Conservation (phyloP, 2,888 invertebrate species). For the Stenoptilia bipunctidactyla region DNA sequence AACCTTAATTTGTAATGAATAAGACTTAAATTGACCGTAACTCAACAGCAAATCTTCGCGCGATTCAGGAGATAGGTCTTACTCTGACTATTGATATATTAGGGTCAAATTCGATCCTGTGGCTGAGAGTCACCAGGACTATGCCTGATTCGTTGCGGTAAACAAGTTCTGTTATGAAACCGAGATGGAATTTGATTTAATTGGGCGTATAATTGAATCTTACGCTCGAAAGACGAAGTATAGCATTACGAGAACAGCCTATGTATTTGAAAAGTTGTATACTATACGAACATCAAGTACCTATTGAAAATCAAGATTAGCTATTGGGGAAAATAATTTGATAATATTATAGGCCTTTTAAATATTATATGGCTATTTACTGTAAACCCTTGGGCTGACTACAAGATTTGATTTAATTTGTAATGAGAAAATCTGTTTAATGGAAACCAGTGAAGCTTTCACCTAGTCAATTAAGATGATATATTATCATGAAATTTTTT, state of each 20-base stretch:
- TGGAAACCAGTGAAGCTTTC: no score
- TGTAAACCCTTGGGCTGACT: no score
- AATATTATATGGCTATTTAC: no score
- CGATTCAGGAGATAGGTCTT: not conserved
- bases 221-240: constrained; percentile 23
- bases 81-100: not conserved
- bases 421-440: no score
- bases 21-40: not conserved
- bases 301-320: no score
- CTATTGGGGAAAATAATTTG: no score
- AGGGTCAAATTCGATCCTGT: not conserved
- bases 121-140: constrained; percentile 9
- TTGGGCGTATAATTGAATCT: constrained; percentile 40
- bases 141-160: constrained; percentile 18
- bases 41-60: not conserved
- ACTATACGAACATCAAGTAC: no score
- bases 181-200: constrained; percentile 30
- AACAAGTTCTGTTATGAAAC: constrained; percentile 28
- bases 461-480: no score
- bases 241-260: constrained; percentile 1
- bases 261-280: no score
- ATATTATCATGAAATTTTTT: no score
- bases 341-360: no score
- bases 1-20: not conserved
- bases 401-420: no score